Evolutionary conservation across 2,797 vertebrate genomes (phyloP), one percentile per base, ranked within the genome.

Genomic region (Lepilemur septentrionalis): DNA sequence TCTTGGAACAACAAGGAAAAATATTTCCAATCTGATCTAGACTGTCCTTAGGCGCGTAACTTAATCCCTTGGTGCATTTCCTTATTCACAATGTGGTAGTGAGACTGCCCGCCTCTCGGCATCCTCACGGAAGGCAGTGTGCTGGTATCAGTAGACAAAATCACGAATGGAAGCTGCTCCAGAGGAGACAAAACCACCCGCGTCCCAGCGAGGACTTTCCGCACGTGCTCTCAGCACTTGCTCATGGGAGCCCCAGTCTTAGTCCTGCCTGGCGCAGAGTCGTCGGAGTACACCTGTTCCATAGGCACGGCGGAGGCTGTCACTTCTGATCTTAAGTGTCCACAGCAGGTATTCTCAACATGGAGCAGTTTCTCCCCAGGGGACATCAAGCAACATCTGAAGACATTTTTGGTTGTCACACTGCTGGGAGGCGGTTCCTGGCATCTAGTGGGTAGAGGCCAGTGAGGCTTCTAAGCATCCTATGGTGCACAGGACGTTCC

Each of bases 211-310:
- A 73, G 69, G 63, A 32, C 28, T 1, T 20, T 4, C 76, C 61
- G 32, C 17, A 1, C 1, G 1, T 17, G 4, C 35, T 69, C 83
- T 50, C 75, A 18, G 14, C 43, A 52, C 52, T 18, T 28, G 38
- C 23, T 61, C 61, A 32, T 1, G 4, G 55, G 52, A 14, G 38
- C 48, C 41, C n/a, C 38, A 2, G 20, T 18, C 14, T 4, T 5
- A 10, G 32, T 28, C 20, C 5, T 12, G 17, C n/a, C 14, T 18
- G 55, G 63, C 30, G 11, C 2, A 9, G 80, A 12, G 11, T 7
- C 46, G 0, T 4, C 28, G 0, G 4, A 1, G 28, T 43, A 6
- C 25, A 11, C 41, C 55, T 82, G 7, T 8, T 13, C 52, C 80
- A 18, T 23, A 67, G 92, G 38, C 15, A 14, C 0, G 0, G 5